Evolutionary conservation across 2,888 invertebrate genomes (phyloP), one percentile per base, ranked within the genome.

Genomic region (Embidobia sp.): DNA sequence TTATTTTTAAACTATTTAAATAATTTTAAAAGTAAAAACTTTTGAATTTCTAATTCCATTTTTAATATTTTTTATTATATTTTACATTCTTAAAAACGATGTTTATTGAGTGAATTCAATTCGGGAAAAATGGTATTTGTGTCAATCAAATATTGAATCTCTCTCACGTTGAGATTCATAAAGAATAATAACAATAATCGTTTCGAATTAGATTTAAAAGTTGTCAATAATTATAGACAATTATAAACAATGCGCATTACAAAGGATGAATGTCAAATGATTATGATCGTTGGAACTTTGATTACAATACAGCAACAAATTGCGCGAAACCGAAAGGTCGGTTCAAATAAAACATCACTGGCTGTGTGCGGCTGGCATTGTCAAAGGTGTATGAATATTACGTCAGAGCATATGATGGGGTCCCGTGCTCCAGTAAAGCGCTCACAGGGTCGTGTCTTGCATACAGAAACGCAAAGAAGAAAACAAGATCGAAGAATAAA

Each of bases 361-460:
- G 51, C 42, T 31, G 27, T 22, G 46, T 55, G 8, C 48, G 33
- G 6, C 15, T 37, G 49, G 53, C 42, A 61, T 61, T 63, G 48
- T 64, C 57, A 66, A 64, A 51, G 51, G 42, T 37, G 40, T 64
- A 76, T 57, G 70, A 64, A 59, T 76, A 51, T 64, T 57, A 76
- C 64, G 59, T 70, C 57, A 76, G 66, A 31, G 16, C 16, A 42
- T 70, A 46, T 59, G 51, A 66, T 53, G 44, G 69, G 49, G 63
- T 37, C 51, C 48, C 22, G 37, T 63, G 75, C 53, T 63, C 49
- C 40, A 57, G 74, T 67, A 75, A 69, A 63, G 48, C 69, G 55
- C 59, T 63, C 64, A 15, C 69, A 67, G 63, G 49, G 49, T 63
- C 63, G 51, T 51, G 69, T 22, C 53, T 64, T 27, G 61, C 66